Evolutionary conservation across 2,888 invertebrate genomes (phyloP).

Genomic region (Epistrophe eligans): DNA sequence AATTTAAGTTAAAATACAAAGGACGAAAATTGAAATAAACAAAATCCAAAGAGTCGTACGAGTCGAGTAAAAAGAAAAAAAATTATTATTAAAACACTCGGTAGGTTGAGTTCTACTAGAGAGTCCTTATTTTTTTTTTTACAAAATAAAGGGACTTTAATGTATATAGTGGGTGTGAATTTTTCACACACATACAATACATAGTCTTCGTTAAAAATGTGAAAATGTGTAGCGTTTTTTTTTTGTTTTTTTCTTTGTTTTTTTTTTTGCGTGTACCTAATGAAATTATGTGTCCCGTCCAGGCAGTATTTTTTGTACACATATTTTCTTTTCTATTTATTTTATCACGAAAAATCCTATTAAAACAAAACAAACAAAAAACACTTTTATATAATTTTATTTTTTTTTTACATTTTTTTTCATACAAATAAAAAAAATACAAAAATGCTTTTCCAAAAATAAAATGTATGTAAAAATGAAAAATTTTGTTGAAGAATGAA

Average conservation of each 20-base stretch:
- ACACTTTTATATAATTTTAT: conserved; percentile 10
- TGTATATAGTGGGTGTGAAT: conserved; percentile 36
- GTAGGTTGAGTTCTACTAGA: conserved; percentile 34
- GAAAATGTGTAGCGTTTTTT: conserved; percentile 40
- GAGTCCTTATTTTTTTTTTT: conserved; percentile 30
- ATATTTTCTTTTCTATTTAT: conserved; percentile 8
- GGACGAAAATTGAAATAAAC: conserved; percentile 33
- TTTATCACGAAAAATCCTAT: background rate
- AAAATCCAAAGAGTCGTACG: conserved; percentile 67
- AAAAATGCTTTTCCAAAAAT: conserved; percentile 74
- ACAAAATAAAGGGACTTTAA: conserved; percentile 2
- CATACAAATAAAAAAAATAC: conserved; percentile 28
- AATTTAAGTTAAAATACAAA: conserved; percentile 26
- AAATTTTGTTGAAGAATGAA: background rate
- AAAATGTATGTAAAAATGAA: background rate
- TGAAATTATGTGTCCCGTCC: conserved; percentile 61
- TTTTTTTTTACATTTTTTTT: background rate
- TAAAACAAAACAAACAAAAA: conserved; percentile 38
- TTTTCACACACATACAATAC: background rate
- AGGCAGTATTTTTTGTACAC: conserved; percentile 38
- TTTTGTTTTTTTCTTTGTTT: conserved; percentile 8
- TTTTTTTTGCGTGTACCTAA: conserved; percentile 47
- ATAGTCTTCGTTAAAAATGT: conserved; percentile 13
- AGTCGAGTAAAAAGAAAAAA: conserved; percentile 9
- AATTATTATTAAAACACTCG: conserved; percentile 16